Evolutionary conservation across 1,140 invertebrate species (phyloP), one percentile per base, ranked within the genome.

Genomic region (Bombus confusus): DNA sequence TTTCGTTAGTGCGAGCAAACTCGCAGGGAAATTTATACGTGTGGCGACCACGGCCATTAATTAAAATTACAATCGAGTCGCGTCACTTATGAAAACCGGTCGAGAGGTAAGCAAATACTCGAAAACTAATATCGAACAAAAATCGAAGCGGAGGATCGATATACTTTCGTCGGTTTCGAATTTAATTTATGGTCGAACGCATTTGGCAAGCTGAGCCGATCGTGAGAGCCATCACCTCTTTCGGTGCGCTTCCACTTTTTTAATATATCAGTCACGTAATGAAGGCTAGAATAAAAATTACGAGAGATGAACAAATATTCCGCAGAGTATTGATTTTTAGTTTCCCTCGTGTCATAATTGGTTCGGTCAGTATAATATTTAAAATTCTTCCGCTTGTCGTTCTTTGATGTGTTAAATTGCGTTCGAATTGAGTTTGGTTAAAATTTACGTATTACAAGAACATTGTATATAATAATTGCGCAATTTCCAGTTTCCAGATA

Each of bases 61-160:
- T 83, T 76, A 83, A 83, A 83, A 83, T 68, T 75, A 66, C 72
- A 37, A 66, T 39, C n/a, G 18, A 39, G 52, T 43, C 72, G 28
- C n/a, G 39, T 74, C 31, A 18, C 15, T n/a, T 34, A 28, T 47
- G 25, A n/a, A 72, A 62, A 39, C 13, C 59, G 31, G 10, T 28
- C 3, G 25, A 66, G 41, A n/a, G n/a, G 13, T 52, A 43, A 37
- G 37, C 3, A n/a, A 68, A 76, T 76, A 52, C 34, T 39, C 39
- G 78, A 57, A 69, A 69, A 52, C 64, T 69, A 39, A 80, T 37
- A 69, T 80, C 31, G 13, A 47, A 52, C 10, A 25, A 10, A 68
- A 69, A n/a, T 52, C 18, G 31, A 22, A 43, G 47, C 5, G 18
- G 6, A 52, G 47, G 18, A 52, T 4, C 18, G 47, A 52, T 52